Percentiles rank a stretch among this genome's conserved stretches.
Evolutionary conservation across 2,113 vertebrate species (phyloP).

Genomic region (Rissa tridactyla): DNA sequence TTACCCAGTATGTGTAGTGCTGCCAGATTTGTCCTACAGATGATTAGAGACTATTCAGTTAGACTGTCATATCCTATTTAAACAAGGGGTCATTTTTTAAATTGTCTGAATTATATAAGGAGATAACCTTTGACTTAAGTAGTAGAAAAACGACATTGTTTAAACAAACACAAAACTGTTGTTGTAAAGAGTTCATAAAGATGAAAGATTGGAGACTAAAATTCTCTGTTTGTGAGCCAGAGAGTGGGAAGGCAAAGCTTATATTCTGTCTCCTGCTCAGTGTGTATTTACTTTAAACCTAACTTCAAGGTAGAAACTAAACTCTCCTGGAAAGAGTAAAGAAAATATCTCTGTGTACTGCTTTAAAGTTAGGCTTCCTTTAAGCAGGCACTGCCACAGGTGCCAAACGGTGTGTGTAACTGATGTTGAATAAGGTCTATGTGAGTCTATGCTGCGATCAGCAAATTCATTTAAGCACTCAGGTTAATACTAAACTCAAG

Average conservation of each 20-base stretch:
- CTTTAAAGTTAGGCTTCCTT: slow-evolving; percentile 13
- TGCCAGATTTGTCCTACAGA: not conserved
- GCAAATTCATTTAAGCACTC: slow-evolving; percentile 28
- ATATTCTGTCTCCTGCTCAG: not conserved
- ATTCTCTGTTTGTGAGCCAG: not conserved
- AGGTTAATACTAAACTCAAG: slow-evolving; percentile 26
- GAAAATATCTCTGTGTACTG: not conserved
- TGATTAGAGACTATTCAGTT: not conserved
- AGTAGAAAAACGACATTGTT: not conserved
- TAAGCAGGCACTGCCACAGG: not conserved
- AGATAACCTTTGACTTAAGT: not conserved
- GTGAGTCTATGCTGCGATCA: not conserved
- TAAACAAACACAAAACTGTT: slow-evolving; percentile 7
- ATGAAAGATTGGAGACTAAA: not conserved
- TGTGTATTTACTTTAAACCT: slow-evolving; percentile 32
- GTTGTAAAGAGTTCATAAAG: slow-evolving; percentile 11
- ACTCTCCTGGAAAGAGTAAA: slow-evolving; percentile 17
- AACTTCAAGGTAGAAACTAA: slow-evolving; percentile 37
- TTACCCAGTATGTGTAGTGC: not conserved
- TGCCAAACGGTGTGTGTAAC: not conserved
- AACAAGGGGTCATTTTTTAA: not conserved
- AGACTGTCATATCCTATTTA: not conserved
- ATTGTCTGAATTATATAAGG: not conserved
- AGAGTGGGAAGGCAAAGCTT: not conserved
- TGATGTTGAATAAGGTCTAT: not conserved